Conservation (phyloP, 1,140 invertebrate genomes). For the Sarcophaga peregrina region DNA sequence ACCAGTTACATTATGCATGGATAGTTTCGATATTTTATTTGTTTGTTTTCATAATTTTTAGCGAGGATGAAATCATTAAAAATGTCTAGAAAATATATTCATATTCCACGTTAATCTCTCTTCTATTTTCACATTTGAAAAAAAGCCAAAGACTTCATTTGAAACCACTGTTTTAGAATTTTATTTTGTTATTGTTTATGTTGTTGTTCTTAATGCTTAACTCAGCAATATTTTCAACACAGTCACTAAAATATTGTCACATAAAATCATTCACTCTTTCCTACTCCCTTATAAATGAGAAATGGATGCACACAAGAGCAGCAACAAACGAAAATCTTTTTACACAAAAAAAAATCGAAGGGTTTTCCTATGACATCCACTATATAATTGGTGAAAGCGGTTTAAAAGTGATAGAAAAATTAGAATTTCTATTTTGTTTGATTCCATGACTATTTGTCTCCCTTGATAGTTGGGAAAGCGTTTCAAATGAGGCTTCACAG, state of each 20-base stretch:
- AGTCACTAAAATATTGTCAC: not conserved
- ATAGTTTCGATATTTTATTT: too few relatives aligned
- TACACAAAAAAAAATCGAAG: not conserved
- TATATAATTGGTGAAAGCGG: slow-evolving; percentile 21
- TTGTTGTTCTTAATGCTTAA: slow-evolving; percentile 18
- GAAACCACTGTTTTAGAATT: not conserved
- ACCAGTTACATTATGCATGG: too few relatives aligned
- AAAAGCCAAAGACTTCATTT: too few relatives aligned
- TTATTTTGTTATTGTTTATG: not conserved
- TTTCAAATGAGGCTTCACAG: too few relatives aligned
- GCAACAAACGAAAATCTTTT: not conserved
- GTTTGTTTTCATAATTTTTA: too few relatives aligned
- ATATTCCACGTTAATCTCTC: too few relatives aligned
- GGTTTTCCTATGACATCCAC: not conserved
- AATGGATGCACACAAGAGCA: not conserved
- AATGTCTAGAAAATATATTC: too few relatives aligned
- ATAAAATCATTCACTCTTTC: slow-evolving; percentile 30
- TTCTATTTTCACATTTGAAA: too few relatives aligned
- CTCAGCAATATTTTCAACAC: slow-evolving; percentile 19
- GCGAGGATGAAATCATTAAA: too few relatives aligned
- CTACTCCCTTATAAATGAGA: not conserved
- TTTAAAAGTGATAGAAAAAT: not conserved
- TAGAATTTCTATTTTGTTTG: not conserved
- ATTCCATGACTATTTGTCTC: not conserved
- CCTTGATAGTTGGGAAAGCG: not conserved